Base-by-base conservation (phyloP, 2,888 invertebrate genomes). In the Loripinus fragilis region DNA sequence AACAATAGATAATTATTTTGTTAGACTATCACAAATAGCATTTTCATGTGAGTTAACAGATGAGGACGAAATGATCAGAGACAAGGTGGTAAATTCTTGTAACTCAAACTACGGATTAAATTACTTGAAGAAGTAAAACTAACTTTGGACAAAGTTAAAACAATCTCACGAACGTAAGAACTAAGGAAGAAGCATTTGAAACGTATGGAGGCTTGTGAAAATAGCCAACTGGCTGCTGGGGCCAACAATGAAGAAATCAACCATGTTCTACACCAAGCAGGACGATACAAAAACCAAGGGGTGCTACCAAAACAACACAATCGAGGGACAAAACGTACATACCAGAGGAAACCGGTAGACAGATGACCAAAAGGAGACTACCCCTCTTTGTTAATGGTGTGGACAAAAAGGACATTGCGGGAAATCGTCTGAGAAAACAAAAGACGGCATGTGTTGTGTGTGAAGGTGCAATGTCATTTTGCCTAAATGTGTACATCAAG, bases 381-480 rank as follows among this genome's bases (percentile, higher is more conserved):
- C 55, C 5, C 28, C 55, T 10, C 12, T 55, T 28, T 55, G 55
- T 20, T 55, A 55, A 28, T 7, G 55, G 28, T 55, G 55, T 28
- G 55, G 55, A 23, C 25, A 55, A 17, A 55, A 28, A 7, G 55
- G 55, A 55, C 55, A 55, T 55, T 55, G 28, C 55, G 55, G 55
- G 28, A 55, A 55, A 28, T 55, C 55, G 28, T 55, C 28, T 55
- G 55, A 55, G 20, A 55, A 55, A 55, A n/a, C n/a, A n/a, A n/a
- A n/a, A n/a, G n/a, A n/a, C n/a, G n/a, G n/a, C n/a, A n/a, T n/a
- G n/a, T n/a, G 55, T 55, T 55, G 28, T 55, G 55, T 28, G 55
- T 55, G 55, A 25, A 28, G 55, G 28, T 25, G 30, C 23, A 55
- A 55, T 7, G 55, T 17, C 55, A 55, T 20, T 55, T 55, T 55